These are phyloP conservation scores for Cosmorhoe ocellata DNA, from an alignment of 2,888 invertebrate species.

Conservation along the genomic window DNA sequence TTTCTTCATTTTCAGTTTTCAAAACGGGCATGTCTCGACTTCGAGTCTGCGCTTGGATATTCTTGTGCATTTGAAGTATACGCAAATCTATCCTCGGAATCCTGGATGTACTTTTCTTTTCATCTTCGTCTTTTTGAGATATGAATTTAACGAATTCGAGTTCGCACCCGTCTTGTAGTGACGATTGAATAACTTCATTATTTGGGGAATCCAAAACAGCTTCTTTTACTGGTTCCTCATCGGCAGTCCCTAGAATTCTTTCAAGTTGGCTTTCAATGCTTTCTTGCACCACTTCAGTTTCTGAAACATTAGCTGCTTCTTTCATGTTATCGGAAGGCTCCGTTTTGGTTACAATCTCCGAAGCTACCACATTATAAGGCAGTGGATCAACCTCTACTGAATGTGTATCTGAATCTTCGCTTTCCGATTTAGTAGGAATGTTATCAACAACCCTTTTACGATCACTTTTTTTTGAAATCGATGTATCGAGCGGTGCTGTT, in stretches of 20 bases:
- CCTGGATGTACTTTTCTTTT: not conserved
- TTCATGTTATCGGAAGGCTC: not conserved
- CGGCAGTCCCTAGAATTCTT: not conserved
- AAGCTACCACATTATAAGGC: too few species aligned
- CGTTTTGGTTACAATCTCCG: not conserved
- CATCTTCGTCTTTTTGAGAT: not conserved
- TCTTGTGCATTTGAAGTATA: not conserved
- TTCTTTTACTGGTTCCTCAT: too few species aligned
- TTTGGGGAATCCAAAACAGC: not conserved
- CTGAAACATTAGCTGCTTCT: not conserved
- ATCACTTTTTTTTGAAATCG: not conserved
- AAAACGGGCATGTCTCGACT: not conserved
- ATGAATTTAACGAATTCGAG: slow-evolving; percentile 10
- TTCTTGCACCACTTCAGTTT: not conserved
- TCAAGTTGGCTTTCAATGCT: not conserved
- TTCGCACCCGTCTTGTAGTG: slow-evolving; percentile 6
- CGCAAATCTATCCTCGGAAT: not conserved
- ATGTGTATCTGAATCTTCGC: not conserved
- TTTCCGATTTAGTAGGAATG: not conserved
- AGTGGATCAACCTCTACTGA: too few species aligned
- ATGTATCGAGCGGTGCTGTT: not conserved
- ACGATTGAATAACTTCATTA: not conserved
- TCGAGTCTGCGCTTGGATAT: not conserved
- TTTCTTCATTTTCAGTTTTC: not conserved
- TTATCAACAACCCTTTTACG: not conserved